Conservation (phyloP, 2,113 vertebrate genomes). For the Oncorhynchus gorbuscha region DNA sequence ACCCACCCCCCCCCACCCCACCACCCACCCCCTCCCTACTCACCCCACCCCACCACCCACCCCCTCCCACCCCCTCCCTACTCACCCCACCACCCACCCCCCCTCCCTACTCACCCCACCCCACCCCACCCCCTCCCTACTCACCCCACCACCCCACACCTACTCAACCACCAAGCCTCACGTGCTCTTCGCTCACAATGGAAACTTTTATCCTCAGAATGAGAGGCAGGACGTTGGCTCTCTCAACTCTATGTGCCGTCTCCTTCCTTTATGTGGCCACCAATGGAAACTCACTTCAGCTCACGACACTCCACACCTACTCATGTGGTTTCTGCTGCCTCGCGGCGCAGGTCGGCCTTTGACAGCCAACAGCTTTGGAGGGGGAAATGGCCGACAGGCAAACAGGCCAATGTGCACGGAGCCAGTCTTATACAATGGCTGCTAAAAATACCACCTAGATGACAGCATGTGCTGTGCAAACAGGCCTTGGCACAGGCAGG, state of each 20-base stretch:
- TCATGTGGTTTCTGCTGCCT: no score
- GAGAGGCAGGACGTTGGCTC: constrained; percentile 58
- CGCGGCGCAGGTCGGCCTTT: no score
- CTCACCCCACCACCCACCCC: no score
- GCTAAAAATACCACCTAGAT: constrained; percentile 70
- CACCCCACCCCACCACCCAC: no score
- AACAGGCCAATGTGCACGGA: constrained; percentile 23
- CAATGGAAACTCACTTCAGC: constrained; percentile 36
- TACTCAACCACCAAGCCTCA: constrained; percentile 54
- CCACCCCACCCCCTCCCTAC: no score
- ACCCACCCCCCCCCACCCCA: no score
- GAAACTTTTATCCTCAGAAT: constrained; percentile 77
- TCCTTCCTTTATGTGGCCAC: constrained; percentile 65
- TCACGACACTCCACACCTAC: constrained; percentile 39
- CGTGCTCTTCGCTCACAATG: constrained; percentile 74
- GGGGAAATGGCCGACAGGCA: constrained; percentile 30
- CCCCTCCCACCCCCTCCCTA: no score
- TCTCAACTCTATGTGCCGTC: neutral
- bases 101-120: no score
- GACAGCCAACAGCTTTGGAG: no score
- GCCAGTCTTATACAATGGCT: constrained; percentile 52
- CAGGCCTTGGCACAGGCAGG: constrained; percentile 41
- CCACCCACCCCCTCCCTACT: no score
- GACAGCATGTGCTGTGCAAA: constrained; percentile 61
- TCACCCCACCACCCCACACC: neutral